Evolutionary conservation across 2,888 invertebrate species (phyloP).

Genomic region (Tenthredo amoena): DNA sequence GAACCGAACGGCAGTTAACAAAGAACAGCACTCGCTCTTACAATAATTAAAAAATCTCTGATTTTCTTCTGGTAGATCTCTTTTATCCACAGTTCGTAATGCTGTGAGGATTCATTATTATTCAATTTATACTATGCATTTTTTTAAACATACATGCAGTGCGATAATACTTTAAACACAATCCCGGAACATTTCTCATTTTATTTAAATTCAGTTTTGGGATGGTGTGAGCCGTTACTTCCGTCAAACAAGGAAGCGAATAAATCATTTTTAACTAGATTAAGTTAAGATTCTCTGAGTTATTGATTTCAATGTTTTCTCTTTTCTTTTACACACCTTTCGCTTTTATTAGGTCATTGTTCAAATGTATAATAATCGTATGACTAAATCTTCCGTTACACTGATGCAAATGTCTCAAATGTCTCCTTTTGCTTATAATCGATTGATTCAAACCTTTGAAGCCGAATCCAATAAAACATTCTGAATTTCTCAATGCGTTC

Average conservation of each 20-base stretch:
- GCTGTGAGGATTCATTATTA: not conserved
- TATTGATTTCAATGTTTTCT: not conserved
- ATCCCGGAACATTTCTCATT: not conserved
- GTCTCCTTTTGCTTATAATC: not conserved
- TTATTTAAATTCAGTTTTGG: not conserved
- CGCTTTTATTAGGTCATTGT: not conserved
- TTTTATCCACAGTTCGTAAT: not conserved
- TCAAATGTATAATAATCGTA: not conserved
- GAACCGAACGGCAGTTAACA: not conserved
- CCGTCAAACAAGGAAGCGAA: no score
- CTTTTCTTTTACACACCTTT: not conserved
- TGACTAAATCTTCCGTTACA: not conserved
- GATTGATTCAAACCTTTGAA: not conserved
- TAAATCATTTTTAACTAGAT: not conserved
- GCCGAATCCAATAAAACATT: not conserved
- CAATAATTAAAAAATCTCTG: not conserved
- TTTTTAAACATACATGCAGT: slow-evolving; percentile 41
- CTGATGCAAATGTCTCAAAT: not conserved
- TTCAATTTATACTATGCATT: not conserved
- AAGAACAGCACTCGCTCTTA: not conserved
- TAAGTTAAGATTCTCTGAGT: not conserved
- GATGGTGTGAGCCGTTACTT: no score
- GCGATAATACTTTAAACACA: not conserved
- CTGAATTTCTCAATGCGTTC: not conserved
- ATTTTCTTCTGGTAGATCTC: not conserved